Conservation (phyloP, 2,797 vertebrate species). For the Phyllotis vaccarum region DNA sequence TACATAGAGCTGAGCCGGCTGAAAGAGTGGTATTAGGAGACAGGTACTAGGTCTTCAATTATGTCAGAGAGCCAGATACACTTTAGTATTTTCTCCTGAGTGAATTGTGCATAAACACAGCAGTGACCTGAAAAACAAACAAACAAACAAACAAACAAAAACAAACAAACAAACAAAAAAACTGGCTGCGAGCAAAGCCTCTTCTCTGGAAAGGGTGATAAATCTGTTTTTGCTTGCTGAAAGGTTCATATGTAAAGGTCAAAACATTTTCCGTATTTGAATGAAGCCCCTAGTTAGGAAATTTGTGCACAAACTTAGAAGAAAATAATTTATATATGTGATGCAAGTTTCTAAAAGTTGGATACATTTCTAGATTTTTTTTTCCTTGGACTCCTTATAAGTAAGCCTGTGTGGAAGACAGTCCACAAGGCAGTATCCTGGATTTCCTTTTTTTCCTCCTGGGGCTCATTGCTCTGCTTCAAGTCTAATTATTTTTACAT, state of each 20-base stretch:
- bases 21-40: not conserved
- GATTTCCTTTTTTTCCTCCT: slow-evolving; percentile 2
- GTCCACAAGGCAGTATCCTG: slow-evolving; percentile 42
- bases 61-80: not conserved
- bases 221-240: not conserved
- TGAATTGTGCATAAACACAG: not conserved
- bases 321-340: not conserved
- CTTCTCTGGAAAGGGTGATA: not conserved
- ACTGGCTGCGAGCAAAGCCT: not conserved
- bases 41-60: not conserved
- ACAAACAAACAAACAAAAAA: too few relatives aligned
- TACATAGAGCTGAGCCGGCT: accelerated
- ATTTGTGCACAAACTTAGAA: slow-evolving; percentile 22
- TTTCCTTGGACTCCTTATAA: slow-evolving; percentile 12
- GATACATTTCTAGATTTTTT: not conserved
- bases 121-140: not conserved
- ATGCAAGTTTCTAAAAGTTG: slow-evolving; percentile 47
- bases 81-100: not conserved
- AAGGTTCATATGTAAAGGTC: not conserved
- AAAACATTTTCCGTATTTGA: not conserved
- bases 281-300: not conserved
- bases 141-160: not conserved
- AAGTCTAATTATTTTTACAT: not conserved
- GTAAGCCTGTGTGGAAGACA: slow-evolving; percentile 15
- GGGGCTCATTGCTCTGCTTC: not conserved